Percentiles rank a stretch among this genome's conserved stretches.
Conservation (phyloP, 2,888 invertebrate genomes). For the Pinctada fucata region DNA sequence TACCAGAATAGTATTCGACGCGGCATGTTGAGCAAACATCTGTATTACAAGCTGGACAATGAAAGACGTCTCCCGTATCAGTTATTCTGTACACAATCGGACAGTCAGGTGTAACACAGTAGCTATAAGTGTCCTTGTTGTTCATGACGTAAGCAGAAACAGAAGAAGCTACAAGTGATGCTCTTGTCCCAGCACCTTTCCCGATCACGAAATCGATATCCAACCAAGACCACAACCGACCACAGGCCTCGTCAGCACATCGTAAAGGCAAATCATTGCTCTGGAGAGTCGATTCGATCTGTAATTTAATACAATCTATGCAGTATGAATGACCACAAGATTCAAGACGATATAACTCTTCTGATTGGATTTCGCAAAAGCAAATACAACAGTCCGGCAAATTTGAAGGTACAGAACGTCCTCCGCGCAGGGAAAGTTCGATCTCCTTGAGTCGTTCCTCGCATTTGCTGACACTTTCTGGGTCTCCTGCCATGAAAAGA, state of each 20-base stretch:
- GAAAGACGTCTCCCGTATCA: conserved; percentile 45
- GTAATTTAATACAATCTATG: conserved; percentile 53
- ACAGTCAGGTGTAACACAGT: conserved; percentile 69
- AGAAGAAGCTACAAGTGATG: conserved; percentile 48
- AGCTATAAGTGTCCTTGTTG: conserved; percentile 53
- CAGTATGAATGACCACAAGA: conserved; percentile 71
- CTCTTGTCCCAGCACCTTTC: conserved; percentile 34
- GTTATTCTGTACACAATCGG: conserved; percentile 60
- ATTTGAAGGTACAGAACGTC: neutral
- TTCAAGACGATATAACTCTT: conserved; percentile 60
- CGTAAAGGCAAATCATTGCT: conserved; percentile 59
- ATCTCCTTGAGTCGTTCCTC: neutral
- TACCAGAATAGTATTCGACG: conserved; percentile 59
- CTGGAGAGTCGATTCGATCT: conserved; percentile 48
- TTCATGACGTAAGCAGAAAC: conserved; percentile 51
- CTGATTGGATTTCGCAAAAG: conserved; percentile 56
- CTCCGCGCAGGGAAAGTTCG: neutral
- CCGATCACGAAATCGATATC: conserved; percentile 47
- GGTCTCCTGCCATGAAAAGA: conserved; percentile 44
- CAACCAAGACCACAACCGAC: conserved; percentile 48
- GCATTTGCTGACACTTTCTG: conserved; percentile 41
- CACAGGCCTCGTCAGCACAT: conserved; percentile 62
- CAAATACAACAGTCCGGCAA: conserved; percentile 65
- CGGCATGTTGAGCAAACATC: conserved; percentile 64
- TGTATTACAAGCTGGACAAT: conserved; percentile 54